These are phyloP conservation scores for Meloe dianella DNA, from an alignment of 2,888 invertebrate species.

Conservation along the genomic window DNA sequence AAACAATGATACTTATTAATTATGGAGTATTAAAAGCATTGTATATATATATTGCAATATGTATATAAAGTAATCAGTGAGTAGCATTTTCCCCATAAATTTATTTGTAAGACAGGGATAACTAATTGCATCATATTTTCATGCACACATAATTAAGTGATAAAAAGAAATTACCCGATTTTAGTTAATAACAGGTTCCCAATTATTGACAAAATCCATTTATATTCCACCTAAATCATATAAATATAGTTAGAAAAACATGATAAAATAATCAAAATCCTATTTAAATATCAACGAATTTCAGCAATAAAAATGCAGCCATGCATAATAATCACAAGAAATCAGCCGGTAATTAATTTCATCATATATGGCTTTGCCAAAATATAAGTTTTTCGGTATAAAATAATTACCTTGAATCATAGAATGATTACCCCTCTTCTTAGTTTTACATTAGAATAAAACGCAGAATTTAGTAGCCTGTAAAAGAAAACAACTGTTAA, in stretches of 20 bases:
- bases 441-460: neutral
- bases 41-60: no score
- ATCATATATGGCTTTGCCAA: no score
- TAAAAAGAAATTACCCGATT: no score
- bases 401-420: neutral
- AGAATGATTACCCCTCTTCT: no score
- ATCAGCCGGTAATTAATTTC: slow-evolving; percentile 1
- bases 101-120: slow-evolving; percentile 4
- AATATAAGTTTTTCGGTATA: neutral
- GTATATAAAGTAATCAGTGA: neutral
- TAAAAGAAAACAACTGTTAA: neutral
- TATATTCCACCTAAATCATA: neutral
- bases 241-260: neutral
- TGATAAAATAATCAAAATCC: neutral
- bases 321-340: neutral
- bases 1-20: no score
- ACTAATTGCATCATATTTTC: neutral
- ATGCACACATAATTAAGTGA: neutral
- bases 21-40: no score
- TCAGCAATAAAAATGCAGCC: neutral
- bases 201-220: no score
- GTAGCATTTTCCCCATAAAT: neutral
- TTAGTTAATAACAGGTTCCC: no score
- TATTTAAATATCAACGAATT: neutral
- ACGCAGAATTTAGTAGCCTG: neutral